Base-by-base conservation (phyloP, 1,140 invertebrate genomes). In the Oedothorax gibbosus region DNA sequence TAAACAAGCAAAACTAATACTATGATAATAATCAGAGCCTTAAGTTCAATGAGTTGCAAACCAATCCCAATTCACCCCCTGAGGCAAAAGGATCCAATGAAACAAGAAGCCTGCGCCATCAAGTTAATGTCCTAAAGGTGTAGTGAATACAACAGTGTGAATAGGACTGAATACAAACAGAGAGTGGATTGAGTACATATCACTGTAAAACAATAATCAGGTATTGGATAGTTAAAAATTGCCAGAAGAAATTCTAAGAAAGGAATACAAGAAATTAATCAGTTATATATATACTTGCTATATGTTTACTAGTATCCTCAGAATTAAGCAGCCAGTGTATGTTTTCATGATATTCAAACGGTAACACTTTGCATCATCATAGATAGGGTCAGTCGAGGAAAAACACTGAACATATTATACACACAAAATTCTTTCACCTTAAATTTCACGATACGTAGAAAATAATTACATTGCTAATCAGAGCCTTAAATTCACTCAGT, bases 401-500 rank as follows among this genome's bases (percentile, higher is more conserved):
- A 12, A 60, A 14, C 6, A 14, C 57, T 60, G 56, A 14, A 14
- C 57, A 60, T 60, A 60, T 60, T 1, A n/a, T 60, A 2, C 2
- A 14, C n/a, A 1, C n/a, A n/a, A 60, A 60, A 12, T 2, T 60
- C n/a, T 14, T 60, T 14, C 57, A 60, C n/a, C n/a, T n/a, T n/a
- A 60, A 60, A 60, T 60, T 14, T 60, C n/a, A 11, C 20, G 0
- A 0, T 49, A 21, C 20, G 14, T 12, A 69, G 4, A 35, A 50
- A 51, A 9, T 14, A 56, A 18, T 7, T 53, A 14, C 15, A 21
- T 11, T 4, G 54, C 4, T 69, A 57, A 57, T 80, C 77, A 69
- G 77, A 80, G 77, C 77, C 77, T 80, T 68, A 69, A 49, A 49
- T 69, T 69, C 76, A 18, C n/a, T 80, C 77, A 80, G 11, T 57